Evolutionary conservation across 2,888 invertebrate genomes (phyloP), one percentile per base, ranked within the genome.

Genomic region (Callimorpha dominula): DNA sequence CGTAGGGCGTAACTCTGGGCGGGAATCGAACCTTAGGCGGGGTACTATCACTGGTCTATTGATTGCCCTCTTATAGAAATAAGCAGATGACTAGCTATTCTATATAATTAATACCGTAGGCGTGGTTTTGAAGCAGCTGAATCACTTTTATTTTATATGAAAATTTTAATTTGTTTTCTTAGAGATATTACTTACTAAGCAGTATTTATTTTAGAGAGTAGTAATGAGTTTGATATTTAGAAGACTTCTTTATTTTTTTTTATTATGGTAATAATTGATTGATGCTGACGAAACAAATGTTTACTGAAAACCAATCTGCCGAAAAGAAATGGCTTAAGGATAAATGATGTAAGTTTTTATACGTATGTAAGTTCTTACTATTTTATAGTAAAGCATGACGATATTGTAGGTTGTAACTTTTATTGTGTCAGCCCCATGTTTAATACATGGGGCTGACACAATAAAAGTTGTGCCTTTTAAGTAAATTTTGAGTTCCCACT

Each of bases 121-220:
- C 89, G 91, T 90, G 87, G 83, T 77, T 76, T 12, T 49, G 49
- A 81, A 73, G 84, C 90, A 91, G 89, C 87, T 90, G 90, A 84
- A 85, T 71, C 65, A 81, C 77, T 85, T 82, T 82, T 83, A 86
- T 86, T 62, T 52, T 20, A 69, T 42, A 62, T 31, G 62, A 31
- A 83, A 85, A 82, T 81, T 81, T 82, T 77, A 80, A 84, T 76
- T 81, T 84, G 76, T 77, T 83, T 77, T 78, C 74, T 74, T 76
- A 67, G 74, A 79, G 70, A 75, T 69, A 57, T 83, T 78, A 80
- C 79, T 81, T 84, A 74, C 71, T 74, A 83, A 81, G 77, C 78
- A 81, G 80, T 79, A 80, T 75, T 63, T 66, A 64, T 76, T 75
- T 52, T 68, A 50, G 65, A 60, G 42, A 64, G 9, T 52, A 20